Evolutionary conservation across 2,888 invertebrate genomes (phyloP).

Genomic region (Lumbricus terrestris): DNA sequence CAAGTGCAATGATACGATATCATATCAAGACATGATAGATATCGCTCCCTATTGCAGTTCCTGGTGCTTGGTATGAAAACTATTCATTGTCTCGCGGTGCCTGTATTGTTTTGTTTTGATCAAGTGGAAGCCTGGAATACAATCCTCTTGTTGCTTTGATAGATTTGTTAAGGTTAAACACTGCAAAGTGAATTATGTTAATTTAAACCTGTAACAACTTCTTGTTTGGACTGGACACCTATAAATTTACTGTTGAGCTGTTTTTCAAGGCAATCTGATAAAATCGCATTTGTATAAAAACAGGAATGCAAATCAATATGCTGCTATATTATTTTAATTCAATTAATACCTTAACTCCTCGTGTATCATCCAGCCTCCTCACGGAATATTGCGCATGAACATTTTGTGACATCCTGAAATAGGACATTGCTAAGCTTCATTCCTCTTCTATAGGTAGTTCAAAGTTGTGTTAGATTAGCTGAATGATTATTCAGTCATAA

Average conservation of each 20-base stretch:
- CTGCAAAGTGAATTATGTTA: not conserved
- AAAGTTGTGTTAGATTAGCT: not conserved
- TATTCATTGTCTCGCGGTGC: not conserved
- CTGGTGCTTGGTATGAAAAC: slow-evolving; percentile 63
- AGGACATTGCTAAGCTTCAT: not conserved
- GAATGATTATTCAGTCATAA: too few species aligned
- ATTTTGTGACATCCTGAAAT: not conserved
- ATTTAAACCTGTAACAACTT: not conserved
- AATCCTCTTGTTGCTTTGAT: not conserved
- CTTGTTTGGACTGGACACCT: not conserved
- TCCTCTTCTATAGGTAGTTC: not conserved
- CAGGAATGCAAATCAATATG: not conserved
- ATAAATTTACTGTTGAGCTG: not conserved
- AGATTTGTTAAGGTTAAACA: not conserved
- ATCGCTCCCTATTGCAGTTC: slow-evolving; percentile 80
- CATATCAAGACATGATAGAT: slow-evolving; percentile 81
- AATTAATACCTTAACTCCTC: too few species aligned
- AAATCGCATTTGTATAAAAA: not conserved
- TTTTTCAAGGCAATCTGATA: not conserved
- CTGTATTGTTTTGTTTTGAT: not conserved
- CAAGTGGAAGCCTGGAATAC: not conserved
- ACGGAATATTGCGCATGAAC: not conserved
- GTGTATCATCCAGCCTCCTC: not conserved
- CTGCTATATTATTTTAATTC: not conserved
- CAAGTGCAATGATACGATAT: slow-evolving; percentile 82